These are phyloP conservation scores for Stichopus horrens DNA, from an alignment of 53 echinoderm and acorn worm genomes.

Conservation along the genomic window DNA sequence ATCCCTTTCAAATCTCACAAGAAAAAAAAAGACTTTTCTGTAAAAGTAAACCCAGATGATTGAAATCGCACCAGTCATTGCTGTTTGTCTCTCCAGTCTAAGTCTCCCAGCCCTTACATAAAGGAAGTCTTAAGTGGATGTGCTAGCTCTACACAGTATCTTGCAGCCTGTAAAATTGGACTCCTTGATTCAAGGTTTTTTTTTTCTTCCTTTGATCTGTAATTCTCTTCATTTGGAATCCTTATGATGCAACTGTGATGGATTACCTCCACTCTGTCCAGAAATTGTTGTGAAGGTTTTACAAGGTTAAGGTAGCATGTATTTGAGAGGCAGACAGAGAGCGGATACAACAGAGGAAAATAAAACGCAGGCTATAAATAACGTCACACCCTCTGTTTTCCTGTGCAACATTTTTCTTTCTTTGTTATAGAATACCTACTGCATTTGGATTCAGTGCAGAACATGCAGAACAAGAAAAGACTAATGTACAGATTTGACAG, in stretches of 20 bases:
- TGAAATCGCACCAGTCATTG: neutral
- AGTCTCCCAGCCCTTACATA: neutral
- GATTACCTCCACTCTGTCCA: neutral
- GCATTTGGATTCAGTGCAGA: too few relatives aligned
- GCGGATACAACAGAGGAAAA: too few relatives aligned
- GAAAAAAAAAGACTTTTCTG: neutral
- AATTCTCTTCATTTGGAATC: neutral
- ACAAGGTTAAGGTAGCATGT: neutral
- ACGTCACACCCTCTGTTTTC: too few relatives aligned
- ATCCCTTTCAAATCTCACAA: neutral
- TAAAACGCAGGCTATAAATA: too few relatives aligned
- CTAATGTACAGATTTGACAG: neutral
- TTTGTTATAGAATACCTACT: too few relatives aligned
- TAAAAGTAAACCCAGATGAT: neutral
- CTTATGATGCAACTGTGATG: neutral
- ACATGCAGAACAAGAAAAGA: too few relatives aligned
- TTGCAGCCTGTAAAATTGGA: neutral
- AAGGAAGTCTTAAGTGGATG: neutral
- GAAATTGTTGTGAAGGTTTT: constrained; percentile 2
- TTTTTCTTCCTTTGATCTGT: neutral
- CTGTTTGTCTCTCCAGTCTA: neutral
- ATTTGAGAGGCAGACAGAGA: neutral
- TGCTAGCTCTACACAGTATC: constrained; percentile 9
- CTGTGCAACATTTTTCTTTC: too few relatives aligned
- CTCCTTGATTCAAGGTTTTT: constrained; percentile 24